These are phyloP conservation scores for Microtus oregoni DNA, from an alignment of 2,113 vertebrate genomes.

Conservation along the genomic window DNA sequence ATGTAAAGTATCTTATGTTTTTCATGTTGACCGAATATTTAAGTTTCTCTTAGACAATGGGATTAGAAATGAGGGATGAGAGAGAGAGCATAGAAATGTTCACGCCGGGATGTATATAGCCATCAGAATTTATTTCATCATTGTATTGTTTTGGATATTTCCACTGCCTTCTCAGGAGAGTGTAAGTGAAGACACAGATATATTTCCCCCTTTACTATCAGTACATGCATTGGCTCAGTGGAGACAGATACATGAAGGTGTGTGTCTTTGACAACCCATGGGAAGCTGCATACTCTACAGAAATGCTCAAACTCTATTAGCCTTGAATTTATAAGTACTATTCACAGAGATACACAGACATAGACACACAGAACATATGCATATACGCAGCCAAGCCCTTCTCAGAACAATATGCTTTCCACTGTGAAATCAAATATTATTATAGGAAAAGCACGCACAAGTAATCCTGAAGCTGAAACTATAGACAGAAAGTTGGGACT, in stretches of 20 bases:
- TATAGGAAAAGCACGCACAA: slow-evolving; percentile 86
- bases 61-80: not conserved
- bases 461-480: slow-evolving; percentile 91
- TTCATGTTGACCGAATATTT: not conserved
- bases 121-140: not conserved
- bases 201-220: not conserved
- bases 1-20: not conserved
- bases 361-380: not conserved
- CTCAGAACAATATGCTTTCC: slow-evolving; percentile 91
- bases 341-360: not conserved
- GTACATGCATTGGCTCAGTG: not conserved
- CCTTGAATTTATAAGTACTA: slow-evolving; percentile 89
- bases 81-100: not conserved
- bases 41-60: not conserved
- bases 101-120: not conserved
- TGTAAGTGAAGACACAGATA: not conserved
- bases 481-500: slow-evolving; percentile 90
- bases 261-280: slow-evolving; percentile 84
- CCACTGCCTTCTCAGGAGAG: not conserved
- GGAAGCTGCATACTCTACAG: slow-evolving; percentile 92
- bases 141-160: not conserved
- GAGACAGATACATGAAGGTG: not conserved
- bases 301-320: slow-evolving; percentile 95
- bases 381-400: slow-evolving; percentile 80
- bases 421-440: slow-evolving; percentile 93